Base-by-base conservation (phyloP, 2,888 invertebrate species). In the Cetonia aurata region DNA sequence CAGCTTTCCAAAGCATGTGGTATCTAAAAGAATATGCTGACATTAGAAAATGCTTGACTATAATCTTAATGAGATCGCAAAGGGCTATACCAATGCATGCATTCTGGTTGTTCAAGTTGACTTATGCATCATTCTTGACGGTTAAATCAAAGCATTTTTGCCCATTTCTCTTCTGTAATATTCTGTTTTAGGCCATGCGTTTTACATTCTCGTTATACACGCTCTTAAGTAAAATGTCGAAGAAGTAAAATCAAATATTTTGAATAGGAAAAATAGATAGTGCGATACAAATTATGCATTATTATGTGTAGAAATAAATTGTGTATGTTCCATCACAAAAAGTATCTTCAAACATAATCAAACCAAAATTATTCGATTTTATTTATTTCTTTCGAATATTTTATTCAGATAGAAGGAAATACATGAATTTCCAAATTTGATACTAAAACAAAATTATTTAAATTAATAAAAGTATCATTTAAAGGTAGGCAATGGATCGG, bases 191-290 rank as follows among this genome's bases (percentile, higher is more conserved):
- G 75, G 71, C 75, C 3, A 67, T 76, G 67, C 59, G 72, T 15
- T 70, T 76, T 17, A 75, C 76, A 0, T 76, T 75, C 66, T 75
- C 74, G 0, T 69, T 75, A 8, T 75, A 74, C 53, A 75, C 75
- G 15, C 60, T 75, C 15, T 62, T 75, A 15, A 33, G 52, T 15
- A 67, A 48, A 37, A 56, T 67, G 57, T 15, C 67, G 6, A 57
- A 67, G 8, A 53, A 67, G 13, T 44, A 15, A 19, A 53, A 15
- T 37, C 12, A 25, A 8, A 55, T 13, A 31, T 19, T 19, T n/a
- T 55, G 19, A 3, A 15, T 55, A 55, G 6, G 10, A 55, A 55
- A 55, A 53, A 12, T 8, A 3, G 25, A 25, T 25, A 25, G 25
- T 25, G 4, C n/a, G n/a, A n/a, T n/a, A n/a, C n/a, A n/a, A n/a